Base-by-base conservation (phyloP, 2,888 invertebrate species). In the Agrochola litura region DNA sequence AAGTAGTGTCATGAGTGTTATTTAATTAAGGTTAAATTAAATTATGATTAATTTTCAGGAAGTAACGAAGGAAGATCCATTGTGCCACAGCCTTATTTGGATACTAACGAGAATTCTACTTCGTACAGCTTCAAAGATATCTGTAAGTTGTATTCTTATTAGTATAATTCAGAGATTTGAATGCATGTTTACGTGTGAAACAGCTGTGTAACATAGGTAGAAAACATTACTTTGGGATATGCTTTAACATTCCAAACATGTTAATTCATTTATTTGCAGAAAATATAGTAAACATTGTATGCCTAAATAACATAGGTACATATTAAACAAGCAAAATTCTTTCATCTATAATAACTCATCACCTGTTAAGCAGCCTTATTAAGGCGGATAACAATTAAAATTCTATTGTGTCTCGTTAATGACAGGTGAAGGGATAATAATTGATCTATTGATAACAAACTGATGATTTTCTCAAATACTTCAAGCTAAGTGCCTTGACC, bases 61-160 rank as follows among this genome's bases (percentile, higher is more conserved):
- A 94, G 94, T 87, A 89, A 89, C 79, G 94, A 95, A 77, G 97
- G 97, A 61, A 97, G 97, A 83, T 95, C 97, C 72, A 93, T 97
- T 88, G 96, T 97, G n/a, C 93, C 97, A 69, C 97, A 97, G 89
- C 95, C 97, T 19, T 95, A 97, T 87, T 92, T 97, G 87, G 97
- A 97, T 88, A 94, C 96, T n/a, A 97, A 97, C 84, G 95, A 96
- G 65, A 96, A 95, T 76, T 94, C 92, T 84, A 91, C 92, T 67
- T 80, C 94, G 22, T 95, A 94, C 84, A 92, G 89, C 86, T 96
- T 93, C 85, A 95, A 94, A 90, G 96, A 96, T 84, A 84, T 96
- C 84, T 92, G 96, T 96, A 90, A 95, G 96, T 94, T 70, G 77
- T 90, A 52, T 76, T 79, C 37, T 92, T 93, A 52, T 22, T 37